Evolutionary conservation across 2,888 invertebrate species (phyloP), one percentile per base, ranked within the genome.

Genomic region (Rambutsinella grinnellia): DNA sequence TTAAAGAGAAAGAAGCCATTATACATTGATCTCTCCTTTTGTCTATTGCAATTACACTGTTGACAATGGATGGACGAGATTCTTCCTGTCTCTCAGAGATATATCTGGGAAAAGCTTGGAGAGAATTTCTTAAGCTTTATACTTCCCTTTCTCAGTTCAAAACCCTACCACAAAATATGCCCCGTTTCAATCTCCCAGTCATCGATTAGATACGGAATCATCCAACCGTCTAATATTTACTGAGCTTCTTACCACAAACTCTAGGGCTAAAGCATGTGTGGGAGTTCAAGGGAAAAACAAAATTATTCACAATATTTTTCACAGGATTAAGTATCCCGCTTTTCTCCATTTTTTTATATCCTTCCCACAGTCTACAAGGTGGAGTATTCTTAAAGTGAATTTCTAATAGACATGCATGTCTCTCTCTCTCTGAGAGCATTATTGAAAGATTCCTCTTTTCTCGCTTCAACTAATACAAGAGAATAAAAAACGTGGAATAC

Each of bases 381-480:
- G 36, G 36, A 36, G 36, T 8, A 8, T 36, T 36, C 36, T 36
- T 36, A 36, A 36, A 36, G 36, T 36, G 36, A 36, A 36, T 36
- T 36, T 36, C 36, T 36, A 36, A 36, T 36, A 36, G 36, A 36
- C 36, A 36, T 36, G 36, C 13, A 13, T 28, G 24, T 28, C 36
- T 36, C 19, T 57, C 21, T n/a, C 27, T 24, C 2, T 51, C 51
- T 51, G 46, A 58, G 51, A 51, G 44, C 51, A 58, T 68, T 68
- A 68, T 68, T 68, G 68, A 68, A 68, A 68, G 58, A 68, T 68
- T 60, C 58, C 51, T 36, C 2, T 3, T 70, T 69, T 70, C 62
- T 62, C 70, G 56, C 70, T 61, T 70, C 54, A 49, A 51, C 23
- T 28, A 68, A 27, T 49, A 21, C 62, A 62, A n/a, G 60, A 53